These are phyloP conservation scores for Sebastes diploproa DNA, from an alignment of 2,797 vertebrate species.

Conservation along the genomic window DNA sequence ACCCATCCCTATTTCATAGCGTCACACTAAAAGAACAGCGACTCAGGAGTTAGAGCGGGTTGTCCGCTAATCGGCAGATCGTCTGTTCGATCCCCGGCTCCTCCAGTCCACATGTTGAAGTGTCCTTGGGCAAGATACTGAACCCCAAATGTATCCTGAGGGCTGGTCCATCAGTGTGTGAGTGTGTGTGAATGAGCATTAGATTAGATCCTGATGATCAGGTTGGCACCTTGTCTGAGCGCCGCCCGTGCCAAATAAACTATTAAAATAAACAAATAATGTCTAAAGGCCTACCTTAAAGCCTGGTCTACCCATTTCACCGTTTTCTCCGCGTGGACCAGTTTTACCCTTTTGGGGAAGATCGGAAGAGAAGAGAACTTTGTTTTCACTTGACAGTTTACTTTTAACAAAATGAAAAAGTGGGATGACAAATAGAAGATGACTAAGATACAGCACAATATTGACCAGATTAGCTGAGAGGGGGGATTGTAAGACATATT, in stretches of 20 bases:
- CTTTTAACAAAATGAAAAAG: neutral
- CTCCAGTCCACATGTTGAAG: neutral
- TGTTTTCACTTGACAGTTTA: neutral
- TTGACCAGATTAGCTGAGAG: neutral
- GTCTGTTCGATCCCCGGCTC: neutral
- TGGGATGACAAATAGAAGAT: neutral
- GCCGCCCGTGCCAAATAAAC: neutral
- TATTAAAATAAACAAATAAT: neutral
- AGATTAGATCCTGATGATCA: neutral
- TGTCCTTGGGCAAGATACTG: neutral
- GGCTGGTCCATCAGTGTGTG: too few species aligned
- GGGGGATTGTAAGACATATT: neutral
- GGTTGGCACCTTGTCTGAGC: neutral
- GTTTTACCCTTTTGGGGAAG: slow-evolving; percentile 74
- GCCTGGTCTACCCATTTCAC: slow-evolving; percentile 70
- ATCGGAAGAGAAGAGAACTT: neutral
- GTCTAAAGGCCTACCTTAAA: slow-evolving; percentile 72
- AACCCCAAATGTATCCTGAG: neutral
- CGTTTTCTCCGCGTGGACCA: slow-evolving; percentile 77
- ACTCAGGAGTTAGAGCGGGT: neutral
- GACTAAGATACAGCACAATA: neutral
- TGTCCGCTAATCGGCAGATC: neutral
- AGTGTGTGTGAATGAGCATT: too few species aligned
- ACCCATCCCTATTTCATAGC: neutral
- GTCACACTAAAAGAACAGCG: neutral